Evolutionary conservation across 2,113 vertebrate genomes (phyloP).

Genomic region (Rhegmatorhina hoffmannsi): DNA sequence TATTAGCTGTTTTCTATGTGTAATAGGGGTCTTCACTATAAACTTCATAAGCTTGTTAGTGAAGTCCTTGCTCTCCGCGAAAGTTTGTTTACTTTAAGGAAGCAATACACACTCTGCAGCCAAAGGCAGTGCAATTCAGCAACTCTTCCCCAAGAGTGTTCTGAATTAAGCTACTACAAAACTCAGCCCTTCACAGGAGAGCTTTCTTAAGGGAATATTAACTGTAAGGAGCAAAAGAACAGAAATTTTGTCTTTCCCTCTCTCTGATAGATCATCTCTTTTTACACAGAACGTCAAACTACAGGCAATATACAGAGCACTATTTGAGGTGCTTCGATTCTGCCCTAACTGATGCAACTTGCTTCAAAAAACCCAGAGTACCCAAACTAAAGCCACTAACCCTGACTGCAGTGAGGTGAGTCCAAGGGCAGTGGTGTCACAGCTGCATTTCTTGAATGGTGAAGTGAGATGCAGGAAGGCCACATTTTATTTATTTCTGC

Average conservation of each 20-base stretch:
- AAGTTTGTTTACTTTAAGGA: too few species aligned
- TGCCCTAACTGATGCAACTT: neutral
- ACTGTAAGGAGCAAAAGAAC: neutral
- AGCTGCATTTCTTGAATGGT: neutral
- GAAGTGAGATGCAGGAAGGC: neutral
- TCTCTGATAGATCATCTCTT: neutral
- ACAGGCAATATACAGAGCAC: neutral
- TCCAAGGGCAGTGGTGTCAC: fast-evolving
- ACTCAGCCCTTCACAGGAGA: neutral
- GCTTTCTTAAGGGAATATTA: neutral
- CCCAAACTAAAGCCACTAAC: neutral
- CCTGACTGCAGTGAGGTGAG: neutral
- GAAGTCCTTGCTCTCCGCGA: too few species aligned
- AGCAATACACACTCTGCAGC: neutral
- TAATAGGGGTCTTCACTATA: too few species aligned
- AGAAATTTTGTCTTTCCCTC: neutral
- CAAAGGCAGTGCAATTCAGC: neutral
- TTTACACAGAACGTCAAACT: neutral
- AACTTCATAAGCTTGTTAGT: too few species aligned
- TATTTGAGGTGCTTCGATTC: neutral
- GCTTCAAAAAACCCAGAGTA: neutral
- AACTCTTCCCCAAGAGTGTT: neutral
- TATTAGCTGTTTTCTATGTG: too few species aligned
- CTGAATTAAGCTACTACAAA: neutral
- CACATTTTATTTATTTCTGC: neutral